These are phyloP conservation scores for Etia nguti DNA, from an alignment of 2,113 vertebrate species.

Conservation along the genomic window DNA sequence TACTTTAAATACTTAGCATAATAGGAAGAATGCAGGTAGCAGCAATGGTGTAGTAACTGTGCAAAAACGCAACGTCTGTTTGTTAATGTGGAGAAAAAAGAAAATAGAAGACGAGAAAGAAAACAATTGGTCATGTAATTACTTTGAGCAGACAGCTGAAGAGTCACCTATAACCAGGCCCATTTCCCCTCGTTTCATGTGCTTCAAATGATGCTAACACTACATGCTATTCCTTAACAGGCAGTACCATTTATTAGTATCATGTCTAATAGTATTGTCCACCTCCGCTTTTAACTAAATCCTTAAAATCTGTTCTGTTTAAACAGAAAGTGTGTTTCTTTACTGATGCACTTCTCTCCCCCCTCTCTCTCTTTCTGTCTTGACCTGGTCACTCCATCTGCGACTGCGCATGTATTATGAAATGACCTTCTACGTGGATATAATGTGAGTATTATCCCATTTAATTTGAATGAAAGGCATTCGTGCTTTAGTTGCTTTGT, in stretches of 20 bases:
- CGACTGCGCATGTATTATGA: not conserved
- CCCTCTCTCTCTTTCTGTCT: not conserved
- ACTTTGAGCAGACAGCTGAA: not conserved
- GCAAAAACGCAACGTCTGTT: not conserved
- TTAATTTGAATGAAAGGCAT: not conserved
- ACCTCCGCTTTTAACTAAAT: not conserved
- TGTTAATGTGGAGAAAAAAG: not conserved
- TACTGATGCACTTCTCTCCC: not conserved
- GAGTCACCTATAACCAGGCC: not conserved
- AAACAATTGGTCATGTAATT: not conserved
- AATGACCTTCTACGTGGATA: not conserved
- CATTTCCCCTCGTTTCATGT: not conserved
- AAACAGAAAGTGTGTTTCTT: not conserved
- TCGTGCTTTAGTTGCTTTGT: not conserved
- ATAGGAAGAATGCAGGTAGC: not conserved
- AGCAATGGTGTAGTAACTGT: not conserved
- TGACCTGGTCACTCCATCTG: not conserved
- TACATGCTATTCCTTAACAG: not conserved
- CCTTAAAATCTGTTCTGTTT: not conserved
- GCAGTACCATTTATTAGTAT: not conserved
- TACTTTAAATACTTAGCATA: not conserved
- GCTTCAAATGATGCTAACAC: not conserved
- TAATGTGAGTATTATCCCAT: slow-evolving; percentile 48
- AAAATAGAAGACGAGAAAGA: not conserved
- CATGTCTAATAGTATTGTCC: not conserved